Evolutionary conservation across 2,113 vertebrate genomes (phyloP), one percentile per base, ranked within the genome.

Genomic region (Callopanchax toddi): DNA sequence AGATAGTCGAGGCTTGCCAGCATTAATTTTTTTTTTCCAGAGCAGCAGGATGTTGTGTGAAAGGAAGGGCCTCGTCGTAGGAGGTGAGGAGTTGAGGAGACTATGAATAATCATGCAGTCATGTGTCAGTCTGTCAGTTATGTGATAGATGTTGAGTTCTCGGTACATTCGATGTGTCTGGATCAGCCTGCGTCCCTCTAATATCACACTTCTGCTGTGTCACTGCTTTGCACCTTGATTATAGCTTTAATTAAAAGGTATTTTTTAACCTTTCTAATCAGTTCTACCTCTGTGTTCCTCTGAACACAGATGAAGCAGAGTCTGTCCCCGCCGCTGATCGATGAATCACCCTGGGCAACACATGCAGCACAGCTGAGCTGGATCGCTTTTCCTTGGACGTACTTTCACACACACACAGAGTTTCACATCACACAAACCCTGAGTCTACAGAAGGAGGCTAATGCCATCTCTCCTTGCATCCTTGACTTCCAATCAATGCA

Each of bases 271-370:
- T 62, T 29, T 78, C 37, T 59, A 50, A 71, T 39, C 32, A 39
- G 21, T 18, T 61, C 56, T 29, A 21, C 44, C 60, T 78, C 50
- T 66, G 53, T 72, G 67, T 74, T 71, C 63, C 39, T 59, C 81
- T 84, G 86, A 83, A 87, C 87, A 56, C 56, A 1, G 43, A 50
- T 42, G 71, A 71, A 61, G 75, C 65, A 71, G 82, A 79, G 43
- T 64, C 67, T 43, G 54, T 69, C 69, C n/a, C 66, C 83, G 73
- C 73, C 77, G 50, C 81, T 37, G 71, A 90, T 88, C 76, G n/a
- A 90, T 90, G 71, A 84, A 83, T 83, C 82, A 82, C 82, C 78
- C 21, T 11, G 50, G 49, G 57, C 71, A 67, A 71, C 42, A 54
- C 74, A 76, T 60, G 73, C 60, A 50, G 65, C 78, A 74, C 74